Evolutionary conservation across 2,888 invertebrate species (phyloP), one percentile per base, ranked within the genome.

Genomic region (Mesorhabditis spiculigera): DNA sequence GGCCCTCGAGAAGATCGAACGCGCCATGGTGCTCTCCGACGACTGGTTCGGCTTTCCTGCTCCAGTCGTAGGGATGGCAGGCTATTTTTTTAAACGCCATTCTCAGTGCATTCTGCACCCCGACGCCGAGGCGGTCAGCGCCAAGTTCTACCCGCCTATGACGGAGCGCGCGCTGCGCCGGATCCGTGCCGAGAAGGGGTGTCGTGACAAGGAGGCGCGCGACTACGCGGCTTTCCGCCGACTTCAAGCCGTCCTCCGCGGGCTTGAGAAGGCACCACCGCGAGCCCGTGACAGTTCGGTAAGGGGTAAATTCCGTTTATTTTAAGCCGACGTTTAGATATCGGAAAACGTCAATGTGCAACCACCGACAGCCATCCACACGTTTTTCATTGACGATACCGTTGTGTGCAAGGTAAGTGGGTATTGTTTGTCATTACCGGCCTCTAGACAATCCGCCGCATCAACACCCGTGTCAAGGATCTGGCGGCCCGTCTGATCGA

Each of bases 1-100:
- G n/a, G 58, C 58, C 58, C 58, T 50, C n/a, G 58, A 50, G n/a
- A 50, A 50, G 58, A 50, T 50, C n/a, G 58, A 50, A n/a, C 8
- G n/a, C 10, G 10, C 58, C 10, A 13, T 10, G 10, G n/a, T n/a
- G 8, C n/a, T 50, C 10, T 13, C 58, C n/a, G 58, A 50, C n/a
- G 58, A 50, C 10, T 50, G 58, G 58, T 50, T 13, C 58, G n/a
- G n/a, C 58, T 50, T 10, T 50, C 58, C 58, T 13, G 10, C 8
- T 10, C 58, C 58, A n/a, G 58, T 50, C 10, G 28, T 28, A 28
- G 28, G 28, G 28, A 28, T 28, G 28, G 1, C 28, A 3, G 1
- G 28, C 28, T 28, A 28, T 28, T 28, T 50, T 50, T 50, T 50
- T 50, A 50, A n/a, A 50, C 58, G 58, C 58, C n/a, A 50, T 50